Evolutionary conservation across 2,113 vertebrate genomes (phyloP), one percentile per base, ranked within the genome.

Genomic region (Pterocles gutturalis): DNA sequence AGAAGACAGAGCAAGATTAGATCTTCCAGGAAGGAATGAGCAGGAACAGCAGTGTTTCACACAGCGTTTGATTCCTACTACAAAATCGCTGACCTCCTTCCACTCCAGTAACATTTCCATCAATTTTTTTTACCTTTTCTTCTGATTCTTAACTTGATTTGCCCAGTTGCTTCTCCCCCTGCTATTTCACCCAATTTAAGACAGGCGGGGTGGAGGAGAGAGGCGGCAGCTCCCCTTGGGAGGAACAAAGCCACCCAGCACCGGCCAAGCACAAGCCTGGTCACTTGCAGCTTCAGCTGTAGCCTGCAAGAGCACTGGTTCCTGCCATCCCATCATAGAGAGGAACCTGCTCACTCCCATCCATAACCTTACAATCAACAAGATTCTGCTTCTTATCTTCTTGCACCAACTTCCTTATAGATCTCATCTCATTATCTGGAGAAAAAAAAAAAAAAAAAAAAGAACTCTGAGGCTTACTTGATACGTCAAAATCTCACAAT

Each of bases 1-100:
- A 11, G 26, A 48, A 10, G 12, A n/a, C 0, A 0, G 34, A 51
- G 54, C 4, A 4, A 45, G 54, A 49, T 43, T 5, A 31, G 45
- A 36, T 33, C 43, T 62, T 26, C 19, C 20, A 5, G 64, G 43
- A 22, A 79, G 73, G 66, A 57, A 61, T 0, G 3, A 1, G 10
- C 53, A 36, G 33, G 5, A 49, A 19, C 13, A 4, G 11, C 38
- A 19, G 33, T 0, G 9, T 48, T 90, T 54, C 58, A 26, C 9
- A 5, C 1, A 0, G 43, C 2, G 2, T 60, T 83, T 8, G 45
- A 92, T 71, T 72, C 71, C 38, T 51, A 10, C 12, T 53, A 5
- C 21, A 43, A 62, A 34, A 66, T 12, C 11, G 0, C 25, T 9
- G 41, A 45, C 49, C 54, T 92, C 72, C 38, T 67, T 82, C 31